These are phyloP conservation scores for Aplidium turbinatum DNA, from an alignment of 23 tunicate genomes.

Conservation along the genomic window DNA sequence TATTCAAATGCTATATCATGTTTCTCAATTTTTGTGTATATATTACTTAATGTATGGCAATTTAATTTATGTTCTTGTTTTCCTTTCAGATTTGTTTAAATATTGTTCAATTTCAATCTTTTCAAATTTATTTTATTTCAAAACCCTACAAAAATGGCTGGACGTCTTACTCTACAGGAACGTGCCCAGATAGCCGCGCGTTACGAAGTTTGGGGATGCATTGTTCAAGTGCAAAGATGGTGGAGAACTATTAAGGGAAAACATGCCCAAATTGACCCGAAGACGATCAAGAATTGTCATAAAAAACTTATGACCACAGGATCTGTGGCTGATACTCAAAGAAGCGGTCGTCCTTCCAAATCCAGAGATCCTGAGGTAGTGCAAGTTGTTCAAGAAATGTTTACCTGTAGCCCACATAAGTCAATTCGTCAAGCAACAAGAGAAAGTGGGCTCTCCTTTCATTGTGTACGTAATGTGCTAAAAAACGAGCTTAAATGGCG, in stretches of 20 bases:
- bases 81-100: no score
- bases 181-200: slow-evolving; percentile 25
- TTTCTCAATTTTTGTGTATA: no score
- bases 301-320: slow-evolving; percentile 8
- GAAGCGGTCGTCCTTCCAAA: slow-evolving; percentile 22
- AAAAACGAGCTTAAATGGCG: no score
- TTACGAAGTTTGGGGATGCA: no score
- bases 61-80: no score
- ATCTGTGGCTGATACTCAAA: slow-evolving; percentile 23
- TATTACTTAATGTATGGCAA: no score
- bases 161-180: slow-evolving; percentile 25
- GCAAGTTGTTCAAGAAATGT: slow-evolving; percentile 24
- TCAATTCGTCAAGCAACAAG: slow-evolving; percentile 16
- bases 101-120: no score
- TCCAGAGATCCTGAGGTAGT: slow-evolving; percentile 18
- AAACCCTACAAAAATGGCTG: slow-evolving; percentile 17
- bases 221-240: not conserved
- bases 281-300: slow-evolving; percentile 18
- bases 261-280: slow-evolving; percentile 3
- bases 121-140: no score
- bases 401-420: slow-evolving; percentile 10
- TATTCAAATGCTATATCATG: no score
- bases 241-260: not conserved
- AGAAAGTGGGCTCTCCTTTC: not conserved
- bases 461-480: slow-evolving; percentile 9